Percentiles rank a stretch among this genome's conserved stretches.
These are phyloP conservation scores for Pseudotriccus pelzelni DNA, from an alignment of 2,797 vertebrate genomes.

Conservation along the genomic window DNA sequence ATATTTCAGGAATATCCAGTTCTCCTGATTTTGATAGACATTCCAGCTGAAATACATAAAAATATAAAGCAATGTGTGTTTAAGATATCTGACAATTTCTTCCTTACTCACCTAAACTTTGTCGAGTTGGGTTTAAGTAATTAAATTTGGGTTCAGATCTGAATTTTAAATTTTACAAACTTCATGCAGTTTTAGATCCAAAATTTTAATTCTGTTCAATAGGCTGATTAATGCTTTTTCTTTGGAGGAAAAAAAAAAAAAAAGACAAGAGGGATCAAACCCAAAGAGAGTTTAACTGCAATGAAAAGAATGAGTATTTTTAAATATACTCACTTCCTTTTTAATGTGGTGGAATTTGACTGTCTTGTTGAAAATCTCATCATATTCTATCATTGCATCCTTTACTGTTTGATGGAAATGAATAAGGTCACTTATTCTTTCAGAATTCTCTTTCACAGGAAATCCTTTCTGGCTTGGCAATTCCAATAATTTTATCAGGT, in stretches of 20 bases:
- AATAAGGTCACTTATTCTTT: slow-evolving; percentile 80
- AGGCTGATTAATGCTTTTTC: neutral
- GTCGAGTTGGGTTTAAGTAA: neutral
- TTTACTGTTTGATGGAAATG: slow-evolving; percentile 79
- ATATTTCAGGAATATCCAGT: slow-evolving; percentile 57
- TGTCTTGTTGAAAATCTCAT: slow-evolving; percentile 80
- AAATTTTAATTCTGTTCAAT: neutral
- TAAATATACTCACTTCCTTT: slow-evolving; percentile 75
- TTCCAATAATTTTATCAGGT: slow-evolving; percentile 79
- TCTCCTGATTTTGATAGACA: slow-evolving; percentile 68
- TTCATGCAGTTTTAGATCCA: neutral
- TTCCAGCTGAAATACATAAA: slow-evolving; percentile 74
- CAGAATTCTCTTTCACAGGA: slow-evolving; percentile 74
- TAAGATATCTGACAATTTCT: neutral
- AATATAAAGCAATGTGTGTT: neutral
- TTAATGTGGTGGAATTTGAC: slow-evolving; percentile 82
- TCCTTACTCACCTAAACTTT: neutral
- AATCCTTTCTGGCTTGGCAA: slow-evolving; percentile 73
- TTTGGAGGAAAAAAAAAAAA: neutral
- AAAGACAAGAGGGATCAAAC: neutral
- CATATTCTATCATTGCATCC: slow-evolving; percentile 79
- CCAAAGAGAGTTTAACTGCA: neutral
- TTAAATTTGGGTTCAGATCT: neutral
- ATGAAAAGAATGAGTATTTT: neutral
- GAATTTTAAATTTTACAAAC: neutral